A percentile compares a stretch with the other conserved stretches of the same genome.
phyloP scores from a whole-genome alignment of 2,797 vertebrate species.

The Spondyliosoma cantharus region DNA sequence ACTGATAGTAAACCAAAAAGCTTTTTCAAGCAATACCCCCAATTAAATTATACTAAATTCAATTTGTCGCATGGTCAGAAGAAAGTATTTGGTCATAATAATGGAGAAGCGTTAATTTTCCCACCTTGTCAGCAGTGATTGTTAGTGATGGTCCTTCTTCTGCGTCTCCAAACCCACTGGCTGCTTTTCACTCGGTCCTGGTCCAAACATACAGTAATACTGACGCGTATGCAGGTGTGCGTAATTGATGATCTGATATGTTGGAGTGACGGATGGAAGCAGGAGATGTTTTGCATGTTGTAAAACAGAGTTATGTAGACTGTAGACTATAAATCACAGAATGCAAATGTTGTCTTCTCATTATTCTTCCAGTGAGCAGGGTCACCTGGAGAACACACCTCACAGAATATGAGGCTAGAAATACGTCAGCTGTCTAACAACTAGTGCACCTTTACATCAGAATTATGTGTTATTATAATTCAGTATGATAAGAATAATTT shows the following conservation, averaged over 20 bases:
- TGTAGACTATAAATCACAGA: not conserved
- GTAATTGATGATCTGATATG: not conserved
- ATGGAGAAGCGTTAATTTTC: too few relatives aligned
- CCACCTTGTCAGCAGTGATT: conserved; percentile 3
- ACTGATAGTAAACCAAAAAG: too few relatives aligned
- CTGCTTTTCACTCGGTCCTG: not conserved
- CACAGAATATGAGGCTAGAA: too few relatives aligned
- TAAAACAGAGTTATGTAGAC: not conserved
- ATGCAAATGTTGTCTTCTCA: not conserved
- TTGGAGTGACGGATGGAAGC: not conserved
- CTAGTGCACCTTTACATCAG: too few relatives aligned
- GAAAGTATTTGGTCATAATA: too few relatives aligned
- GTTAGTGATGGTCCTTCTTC: not conserved
- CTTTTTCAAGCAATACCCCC: too few relatives aligned
- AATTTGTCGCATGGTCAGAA: too few relatives aligned
- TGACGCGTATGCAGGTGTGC: not conserved
- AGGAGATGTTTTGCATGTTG: conserved; percentile 18
- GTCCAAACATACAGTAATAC: not conserved
- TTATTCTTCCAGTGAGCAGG: not conserved
- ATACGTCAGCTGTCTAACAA: too few relatives aligned
- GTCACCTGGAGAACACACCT: not conserved
- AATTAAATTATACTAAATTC: too few relatives aligned
- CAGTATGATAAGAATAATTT: too few relatives aligned
- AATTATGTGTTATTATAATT: too few relatives aligned
- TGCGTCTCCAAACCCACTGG: not conserved